Base-by-base conservation (phyloP, 2,888 invertebrate species). In the Spicauda simplicius region DNA sequence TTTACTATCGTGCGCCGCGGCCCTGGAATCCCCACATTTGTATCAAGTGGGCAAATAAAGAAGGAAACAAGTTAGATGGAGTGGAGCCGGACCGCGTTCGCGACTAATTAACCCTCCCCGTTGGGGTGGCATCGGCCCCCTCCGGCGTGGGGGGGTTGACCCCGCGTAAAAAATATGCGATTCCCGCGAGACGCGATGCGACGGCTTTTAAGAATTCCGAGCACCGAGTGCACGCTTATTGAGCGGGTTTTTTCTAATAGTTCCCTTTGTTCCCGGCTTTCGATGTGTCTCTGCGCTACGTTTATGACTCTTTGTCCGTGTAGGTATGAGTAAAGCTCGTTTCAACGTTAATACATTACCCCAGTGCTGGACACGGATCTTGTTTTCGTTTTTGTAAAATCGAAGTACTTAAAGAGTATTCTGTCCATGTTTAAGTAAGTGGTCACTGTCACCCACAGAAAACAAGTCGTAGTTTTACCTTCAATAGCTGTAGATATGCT, bases 1-100 rank as follows among this genome's bases (percentile, higher is more conserved):
- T 75, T 73, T 68, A 72, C 71, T 73, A 77, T 75, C 72, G 72
- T 54, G 59, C 70, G 71, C 69, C 72, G 70, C 68, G 61, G 54
- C 58, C 67, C 64, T 53, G 65, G 64, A 70, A 77, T 73, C 77
- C 75, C 85, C 85, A 90, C 91, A 90, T 92, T 90, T 89, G 90
- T 91, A 91, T 86, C 89, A 90, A 91, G 91, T 86, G 88, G 83
- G 86, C 86, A 91, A 92, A 92, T 91, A 92, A 91, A 91, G 91
- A 91, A 90, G 86, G 85, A 91, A 90, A 88, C 89, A 89, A 92
- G 90, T 88, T 90, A 87, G 91, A 90, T 90, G 86, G 90, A 90
- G 90, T 86, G 86, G 85, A 85, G 87, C 86, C 82, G 88, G 89
- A 86, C 90, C 87, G 88, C 86, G 89, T 86, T 90, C 86, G 90